Evolutionary conservation across 2,888 invertebrate genomes (phyloP), one percentile per base, ranked within the genome.

Genomic region (Dendrolimus houi): DNA sequence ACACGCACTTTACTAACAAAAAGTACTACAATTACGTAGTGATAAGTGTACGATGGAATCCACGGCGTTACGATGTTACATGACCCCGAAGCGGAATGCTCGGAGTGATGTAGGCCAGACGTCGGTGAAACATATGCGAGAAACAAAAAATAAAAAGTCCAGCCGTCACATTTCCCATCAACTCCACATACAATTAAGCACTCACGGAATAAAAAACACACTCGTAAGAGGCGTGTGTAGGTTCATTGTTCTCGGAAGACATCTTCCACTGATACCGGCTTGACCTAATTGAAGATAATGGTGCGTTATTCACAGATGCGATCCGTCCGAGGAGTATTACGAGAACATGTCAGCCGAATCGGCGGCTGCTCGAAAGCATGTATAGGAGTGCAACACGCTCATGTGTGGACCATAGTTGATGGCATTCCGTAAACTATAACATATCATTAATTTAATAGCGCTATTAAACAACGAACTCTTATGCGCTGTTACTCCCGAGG

Each of bases 211-310:
- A 62, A 78, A 81, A 85, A 84, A 88, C 82, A 88, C 82, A 81
- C 82, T 85, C 77, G 77, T 76, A 72, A 64, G 74, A 82, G 79
- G 84, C 85, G 82, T 87, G 85, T 85, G 84, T 86, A 82, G 73
- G 70, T 64, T 77, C 86, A 87, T 87, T 88, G 87, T 89, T 88
- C 88, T 87, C 79, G 74, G 81, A 83, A 85, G 75, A 78, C 71
- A 71, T 81, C 78, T 83, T 77, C 76, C 74, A 74, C 87, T 77
- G 84, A 79, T 81, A 81, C 80, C 74, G 81, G 72, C 82, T 81
- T 90, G 88, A 88, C 89, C 89, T 83, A 88, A 88, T 90, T 90
- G 86, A 85, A 86, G 85, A 88, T 90, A 89, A 90, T 88, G 79
- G 83, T 75, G 77, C 81, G 75, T 86, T 86, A 85, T 88, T 83